Conservation (phyloP, 2,888 invertebrate genomes). For the Phragmatobia fuliginosa region DNA sequence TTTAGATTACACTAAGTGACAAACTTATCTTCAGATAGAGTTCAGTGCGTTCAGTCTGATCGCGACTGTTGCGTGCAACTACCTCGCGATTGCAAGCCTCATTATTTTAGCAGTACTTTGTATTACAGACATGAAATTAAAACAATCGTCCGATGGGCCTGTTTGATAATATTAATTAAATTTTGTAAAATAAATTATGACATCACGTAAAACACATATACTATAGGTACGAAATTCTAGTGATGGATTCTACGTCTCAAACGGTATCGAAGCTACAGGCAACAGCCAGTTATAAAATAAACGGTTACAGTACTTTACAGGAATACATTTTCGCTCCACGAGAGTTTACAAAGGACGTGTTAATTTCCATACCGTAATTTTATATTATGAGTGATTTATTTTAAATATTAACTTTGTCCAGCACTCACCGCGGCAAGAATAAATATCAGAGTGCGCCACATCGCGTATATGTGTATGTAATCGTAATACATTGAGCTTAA, state of each 20-base stretch:
- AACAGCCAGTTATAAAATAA: neutral
- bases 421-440: constrained; percentile 4
- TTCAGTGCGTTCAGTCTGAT: neutral
- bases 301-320: no score
- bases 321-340: no score
- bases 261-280: neutral
- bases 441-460: constrained; percentile 6
- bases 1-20: neutral
- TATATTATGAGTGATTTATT: neutral
- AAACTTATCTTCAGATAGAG: neutral
- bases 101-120: neutral
- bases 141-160: neutral
- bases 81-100: neutral
- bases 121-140: neutral
- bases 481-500: neutral
- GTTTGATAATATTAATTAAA: neutral
- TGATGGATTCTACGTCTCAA: no score
- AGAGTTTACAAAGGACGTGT: neutral
- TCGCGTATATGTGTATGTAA: neutral
- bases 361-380: neutral
- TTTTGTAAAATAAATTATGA: no score
- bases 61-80: neutral
- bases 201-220: no score
- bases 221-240: no score
- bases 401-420: neutral